phyloP scores from a whole-genome alignment of 2,797 vertebrate species.

The Champsocephalus esox region DNA sequence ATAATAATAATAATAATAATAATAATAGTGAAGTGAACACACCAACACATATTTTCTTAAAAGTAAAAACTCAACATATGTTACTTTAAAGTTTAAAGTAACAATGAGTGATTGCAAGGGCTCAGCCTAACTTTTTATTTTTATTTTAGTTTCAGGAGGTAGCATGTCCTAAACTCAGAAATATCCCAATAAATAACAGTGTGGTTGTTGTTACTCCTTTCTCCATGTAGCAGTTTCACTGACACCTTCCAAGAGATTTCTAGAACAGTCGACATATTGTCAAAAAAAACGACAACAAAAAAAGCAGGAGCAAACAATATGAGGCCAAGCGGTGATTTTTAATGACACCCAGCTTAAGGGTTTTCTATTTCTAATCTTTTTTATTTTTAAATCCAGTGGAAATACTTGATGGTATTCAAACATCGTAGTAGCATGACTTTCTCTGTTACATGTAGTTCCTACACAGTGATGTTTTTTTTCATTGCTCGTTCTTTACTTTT shows the following conservation, averaged over 20 bases:
- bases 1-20: too few relatives aligned
- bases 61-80: background rate
- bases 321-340: conserved; percentile 40
- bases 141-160: conserved; percentile 6
- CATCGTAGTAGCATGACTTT: conserved; percentile 6
- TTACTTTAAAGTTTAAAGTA: background rate
- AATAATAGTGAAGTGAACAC: background rate
- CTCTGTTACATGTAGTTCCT: conserved; percentile 29
- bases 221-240: conserved; percentile 30
- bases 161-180: conserved; percentile 25
- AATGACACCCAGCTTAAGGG: conserved; percentile 56
- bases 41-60: background rate
- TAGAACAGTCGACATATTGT: conserved; percentile 36
- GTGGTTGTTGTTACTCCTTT: conserved; percentile 30
- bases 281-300: conserved; percentile 37
- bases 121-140: conserved; percentile 10
- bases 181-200: conserved; percentile 15
- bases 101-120: background rate
- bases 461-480: conserved; percentile 32
- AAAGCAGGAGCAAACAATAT: conserved; percentile 51
- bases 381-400: conserved; percentile 57
- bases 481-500: conserved; percentile 27
- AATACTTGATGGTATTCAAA: conserved; percentile 40
- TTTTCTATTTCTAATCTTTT: conserved; percentile 58
- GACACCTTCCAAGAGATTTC: conserved; percentile 45